These are phyloP conservation scores for Archips xylosteana DNA, from an alignment of 2,888 invertebrate species.

Conservation along the genomic window DNA sequence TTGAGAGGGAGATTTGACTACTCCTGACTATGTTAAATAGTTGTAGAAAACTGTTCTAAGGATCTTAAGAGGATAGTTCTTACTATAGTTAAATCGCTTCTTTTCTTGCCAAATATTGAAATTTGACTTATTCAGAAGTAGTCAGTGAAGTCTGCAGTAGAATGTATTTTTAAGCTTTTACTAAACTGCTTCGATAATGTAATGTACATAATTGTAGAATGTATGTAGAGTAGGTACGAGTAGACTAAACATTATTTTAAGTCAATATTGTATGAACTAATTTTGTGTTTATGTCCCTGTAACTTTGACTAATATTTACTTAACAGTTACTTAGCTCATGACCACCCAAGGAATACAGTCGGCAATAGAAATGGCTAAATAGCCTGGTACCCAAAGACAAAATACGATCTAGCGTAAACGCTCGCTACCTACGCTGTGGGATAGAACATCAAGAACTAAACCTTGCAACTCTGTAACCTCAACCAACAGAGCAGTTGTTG, in stretches of 20 bases:
- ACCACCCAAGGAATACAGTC: not conserved
- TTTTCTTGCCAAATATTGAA: not conserved
- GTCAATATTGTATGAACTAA: slow-evolving; percentile 34
- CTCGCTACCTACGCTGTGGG: too few species aligned
- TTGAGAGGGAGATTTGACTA: not conserved
- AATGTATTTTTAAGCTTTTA: slow-evolving; percentile 17
- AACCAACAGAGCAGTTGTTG: too few species aligned
- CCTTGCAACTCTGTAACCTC: too few species aligned
- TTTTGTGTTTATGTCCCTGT: slow-evolving; percentile 27
- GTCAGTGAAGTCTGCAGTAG: not conserved
- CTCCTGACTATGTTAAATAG: not conserved
- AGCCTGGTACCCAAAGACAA: not conserved
- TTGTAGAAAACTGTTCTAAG: not conserved
- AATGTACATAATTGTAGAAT: slow-evolving; percentile 35
- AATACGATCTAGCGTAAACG: too few species aligned
- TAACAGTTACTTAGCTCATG: slow-evolving; percentile 26
- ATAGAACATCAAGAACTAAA: too few species aligned
- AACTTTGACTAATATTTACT: slow-evolving; percentile 37
- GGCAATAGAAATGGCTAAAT: not conserved
- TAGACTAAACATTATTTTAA: slow-evolving; percentile 16
- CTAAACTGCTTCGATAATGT: slow-evolving; percentile 29
- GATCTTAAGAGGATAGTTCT: too few species aligned
- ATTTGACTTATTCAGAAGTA: not conserved
- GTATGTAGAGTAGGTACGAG: slow-evolving; percentile 20
- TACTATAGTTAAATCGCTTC: not conserved